Base-by-base conservation (phyloP, 2,797 vertebrate genomes). In the Halcyon smyrnensis region DNA sequence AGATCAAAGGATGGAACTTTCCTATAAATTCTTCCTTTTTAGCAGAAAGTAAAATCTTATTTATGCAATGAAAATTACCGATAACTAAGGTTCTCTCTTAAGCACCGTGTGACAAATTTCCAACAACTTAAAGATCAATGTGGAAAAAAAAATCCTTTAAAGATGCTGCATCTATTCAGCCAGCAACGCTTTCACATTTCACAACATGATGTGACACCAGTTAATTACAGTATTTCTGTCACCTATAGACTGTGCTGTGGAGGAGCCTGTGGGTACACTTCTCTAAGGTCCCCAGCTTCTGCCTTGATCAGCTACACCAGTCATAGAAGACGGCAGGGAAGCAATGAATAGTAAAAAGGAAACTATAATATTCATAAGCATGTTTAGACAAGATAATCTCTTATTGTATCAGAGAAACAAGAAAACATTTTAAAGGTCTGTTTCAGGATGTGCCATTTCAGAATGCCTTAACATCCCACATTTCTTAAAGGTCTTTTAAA, bases 401-500 rank as follows among this genome's bases (percentile, higher is more conserved):
- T 50, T 37, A 43, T 74, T 27, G 11, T 7, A 69, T 3, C 27
- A 89, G 34, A 76, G 65, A 79, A 82, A 75, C 30, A 34, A 2
- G 9, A 37, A 60, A 82, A 82, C 6, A 79, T 68, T 89, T 64
- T 46, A 13, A 89, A 87, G 17, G 30, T 25, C 46, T 79, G 12
- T 74, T 80, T 82, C 67, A 87, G 57, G 17, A 80, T 48, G 12
- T 59, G 41, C 57, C 7, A 3, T 51, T 80, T 73, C 57, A 84
- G 43, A 77, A n/a, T 70, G 51, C 39, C 68, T 79, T 46, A 85
- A 73, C 39, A 68, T 28, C 37, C 51, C 36, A 36, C 24, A 34
- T 46, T 84, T 87, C 54, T 82, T 91, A 91, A 87, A 87, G 74
- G 83, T 64, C 53, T 86, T 94, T 86, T 64, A 7, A 78, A 94